Conservation (phyloP, 2,113 vertebrate genomes). For the Opisthocomus hoazin region DNA sequence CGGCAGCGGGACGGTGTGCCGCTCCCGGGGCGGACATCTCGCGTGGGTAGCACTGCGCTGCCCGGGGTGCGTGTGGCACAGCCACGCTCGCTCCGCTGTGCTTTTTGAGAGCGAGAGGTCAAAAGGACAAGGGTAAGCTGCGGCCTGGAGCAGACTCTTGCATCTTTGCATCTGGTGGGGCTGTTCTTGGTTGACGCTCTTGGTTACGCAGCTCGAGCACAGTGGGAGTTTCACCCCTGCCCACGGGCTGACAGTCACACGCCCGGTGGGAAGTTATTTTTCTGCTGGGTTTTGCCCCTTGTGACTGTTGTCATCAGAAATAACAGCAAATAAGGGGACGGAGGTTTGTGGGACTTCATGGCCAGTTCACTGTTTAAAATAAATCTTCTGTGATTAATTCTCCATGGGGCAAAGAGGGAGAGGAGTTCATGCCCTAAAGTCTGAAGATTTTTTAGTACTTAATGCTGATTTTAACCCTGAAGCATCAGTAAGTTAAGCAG, state of each 20-base stretch:
- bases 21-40: background rate
- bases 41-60: accelerated
- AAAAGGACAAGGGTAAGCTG: conserved; percentile 29
- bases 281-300: conserved; percentile 4
- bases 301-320: background rate
- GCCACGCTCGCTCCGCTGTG: background rate
- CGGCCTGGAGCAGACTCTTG: background rate
- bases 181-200: background rate
- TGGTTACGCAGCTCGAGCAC: background rate
- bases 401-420: background rate
- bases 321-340: background rate
- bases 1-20: accelerated
- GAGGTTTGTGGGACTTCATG: background rate
- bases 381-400: background rate
- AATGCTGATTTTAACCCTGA: background rate
- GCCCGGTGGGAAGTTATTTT: background rate
- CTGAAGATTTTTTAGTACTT: background rate
- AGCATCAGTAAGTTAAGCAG: background rate
- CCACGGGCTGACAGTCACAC: background rate
- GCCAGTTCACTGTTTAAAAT: background rate
- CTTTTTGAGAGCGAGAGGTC: background rate
- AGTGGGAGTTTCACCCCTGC: background rate
- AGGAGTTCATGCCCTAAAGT: background rate
- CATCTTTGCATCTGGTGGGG: background rate
- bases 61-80: background rate